Base-by-base conservation (phyloP, 2,113 vertebrate species). In the Dermatemys mawii region DNA sequence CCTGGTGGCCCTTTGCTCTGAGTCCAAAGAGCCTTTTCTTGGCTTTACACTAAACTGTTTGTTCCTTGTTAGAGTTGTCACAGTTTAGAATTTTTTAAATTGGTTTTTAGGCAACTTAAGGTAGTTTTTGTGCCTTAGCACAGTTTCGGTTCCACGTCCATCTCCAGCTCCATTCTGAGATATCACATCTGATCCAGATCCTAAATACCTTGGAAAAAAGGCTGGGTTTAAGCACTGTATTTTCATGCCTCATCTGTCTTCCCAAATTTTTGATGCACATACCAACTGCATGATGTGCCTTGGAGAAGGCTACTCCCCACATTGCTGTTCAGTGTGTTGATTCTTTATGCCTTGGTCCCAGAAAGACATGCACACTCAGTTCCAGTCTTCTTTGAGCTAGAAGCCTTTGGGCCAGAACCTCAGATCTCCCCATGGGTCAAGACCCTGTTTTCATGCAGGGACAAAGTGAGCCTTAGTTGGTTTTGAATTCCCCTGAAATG, bases 331-430 rank as follows among this genome's bases (percentile, higher is more conserved):
- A 41, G n/a, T 11, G 22, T 21, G 70, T 10, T 24, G 70, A 24
- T 41, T 19, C 19, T 79, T 35, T 87, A 46, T 70, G 35, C 75
- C 60, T 87, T 1, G 0, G 54, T 19, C 63, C 26, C 0, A 0
- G 49, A 81, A 88, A 22, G 50, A 55, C 4, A 22, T 11, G 32
- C 76, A 53, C 60, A 3, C 41, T n/a, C 67, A 87, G 63, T 19
- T 76, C 88, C 38, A 49, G 57, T 29, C 86, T 82, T 14, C 13
- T 8, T 75, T 90, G 81, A 5, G n/a, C 89, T 86, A 81, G 81
- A 93, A 81, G 85, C 75, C 19, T 53, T 78, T 83, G 6, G 67
- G 27, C 11, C 35, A 93, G 35, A 87, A 48, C 41, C 12, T 1
- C 7, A 92, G 48, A 79, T 90, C 85, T 89, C 32, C 63, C 75